Percentiles rank a stretch among this genome's conserved stretches.
Evolutionary conservation across 2,113 vertebrate genomes (phyloP).

Genomic region (Tympanuchus pallidicinctus): DNA sequence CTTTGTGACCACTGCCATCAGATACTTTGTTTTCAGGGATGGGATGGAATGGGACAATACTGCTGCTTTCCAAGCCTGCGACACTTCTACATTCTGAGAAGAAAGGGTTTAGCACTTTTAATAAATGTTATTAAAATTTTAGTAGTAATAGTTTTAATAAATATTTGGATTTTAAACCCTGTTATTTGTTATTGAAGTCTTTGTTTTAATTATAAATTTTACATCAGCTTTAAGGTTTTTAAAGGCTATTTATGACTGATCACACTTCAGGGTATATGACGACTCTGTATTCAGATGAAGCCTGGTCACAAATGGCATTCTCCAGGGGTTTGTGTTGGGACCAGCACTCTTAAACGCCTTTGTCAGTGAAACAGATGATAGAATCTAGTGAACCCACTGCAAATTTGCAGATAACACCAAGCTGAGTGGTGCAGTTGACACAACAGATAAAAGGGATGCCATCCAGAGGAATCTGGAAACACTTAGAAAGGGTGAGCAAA

Average conservation of each 20-base stretch:
- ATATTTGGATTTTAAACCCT: neutral
- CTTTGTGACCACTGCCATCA: neutral
- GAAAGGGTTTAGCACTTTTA: neutral
- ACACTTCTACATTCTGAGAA: neutral
- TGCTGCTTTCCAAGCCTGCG: neutral
- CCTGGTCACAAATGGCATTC: no score
- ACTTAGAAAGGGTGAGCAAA: no score
- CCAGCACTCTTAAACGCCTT: no score
- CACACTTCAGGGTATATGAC: neutral
- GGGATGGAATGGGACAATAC: accelerated
- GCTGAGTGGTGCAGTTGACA: no score
- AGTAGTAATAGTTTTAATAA: neutral
- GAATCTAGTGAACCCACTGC: no score
- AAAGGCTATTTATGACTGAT: neutral
- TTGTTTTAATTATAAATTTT: neutral
- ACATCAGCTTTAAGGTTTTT: neutral
- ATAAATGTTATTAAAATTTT: neutral
- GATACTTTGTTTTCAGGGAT: neutral
- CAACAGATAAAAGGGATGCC: no score
- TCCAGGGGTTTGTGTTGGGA: no score
- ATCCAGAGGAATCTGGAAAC: no score
- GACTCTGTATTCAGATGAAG: no score
- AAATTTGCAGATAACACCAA: no score
- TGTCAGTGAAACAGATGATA: no score
- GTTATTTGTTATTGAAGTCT: neutral